Evolutionary conservation across 2,797 vertebrate species (phyloP), one percentile per base, ranked within the genome.

Genomic region (Etheostoma nigrum): DNA sequence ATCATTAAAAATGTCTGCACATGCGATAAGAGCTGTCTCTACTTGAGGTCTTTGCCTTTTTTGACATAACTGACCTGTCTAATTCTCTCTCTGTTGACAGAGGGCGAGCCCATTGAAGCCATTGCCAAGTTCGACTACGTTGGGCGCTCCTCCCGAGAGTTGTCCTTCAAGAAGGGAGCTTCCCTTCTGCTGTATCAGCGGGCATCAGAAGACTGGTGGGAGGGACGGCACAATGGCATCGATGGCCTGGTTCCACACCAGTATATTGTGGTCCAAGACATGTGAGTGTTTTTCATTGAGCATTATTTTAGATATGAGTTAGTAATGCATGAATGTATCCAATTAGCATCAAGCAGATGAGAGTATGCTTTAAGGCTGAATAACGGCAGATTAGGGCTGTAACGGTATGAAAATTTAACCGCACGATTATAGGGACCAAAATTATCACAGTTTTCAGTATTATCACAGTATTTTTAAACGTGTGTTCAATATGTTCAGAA

Each of bases 161-260:
- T 99, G 84, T 98, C 97, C 84, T 99, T 99, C 94, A 99, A 99
- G 95, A 99, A 99, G 91, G 98, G 98, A 0, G 98, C 98, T 18
- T 99, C 98, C 10, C 92, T 99, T 82, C 95, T 99, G 87, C 95
- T 99, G 58, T 99, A 99, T 68, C 98, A 98, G 87, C 96, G 98
- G 6, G 98, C 98, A 0, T 99, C 98, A 0, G 97, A 99, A 62
- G 98, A 99, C 94, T 99, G 98, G 98, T 99, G 98, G 98, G 98
- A 99, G 95, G 98, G 98, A 60, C 94, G 98, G 19, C 98, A 99
- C 95, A 99, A 99, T 0, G 98, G 98, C 36, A 94, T 99, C 2
- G 98, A 99, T 1, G 98, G 98, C 69, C 95, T 99, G 47, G 98
- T 99, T 74, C 98, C 98, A 16, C 98, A 99, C 87, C 98, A 99